These are phyloP conservation scores for Limenitis camilla DNA, from an alignment of 2,888 invertebrate species.

Conservation along the genomic window DNA sequence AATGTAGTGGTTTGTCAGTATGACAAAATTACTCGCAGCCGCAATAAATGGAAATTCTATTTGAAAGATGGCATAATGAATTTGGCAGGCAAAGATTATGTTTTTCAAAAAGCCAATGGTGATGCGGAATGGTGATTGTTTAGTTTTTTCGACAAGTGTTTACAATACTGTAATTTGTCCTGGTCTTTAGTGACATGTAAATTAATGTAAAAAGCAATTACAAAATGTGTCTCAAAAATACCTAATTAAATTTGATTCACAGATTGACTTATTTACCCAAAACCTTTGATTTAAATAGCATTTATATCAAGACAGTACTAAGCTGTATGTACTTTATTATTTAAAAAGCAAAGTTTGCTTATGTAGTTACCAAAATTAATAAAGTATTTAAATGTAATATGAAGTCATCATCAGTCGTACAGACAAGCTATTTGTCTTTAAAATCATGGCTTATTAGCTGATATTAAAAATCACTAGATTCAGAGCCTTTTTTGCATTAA, in stretches of 20 bases:
- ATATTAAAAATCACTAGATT: too few relatives aligned
- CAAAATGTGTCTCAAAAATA: conserved; percentile 33
- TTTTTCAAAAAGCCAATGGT: conserved; percentile 98
- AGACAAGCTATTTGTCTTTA: too few relatives aligned
- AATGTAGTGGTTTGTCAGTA: conserved; percentile 99
- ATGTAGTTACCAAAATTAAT: too few relatives aligned
- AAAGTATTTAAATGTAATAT: too few relatives aligned
- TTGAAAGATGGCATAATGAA: conserved; percentile 99
- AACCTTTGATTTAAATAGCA: neutral
- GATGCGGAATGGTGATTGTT: conserved; percentile 97
- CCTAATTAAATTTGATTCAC: neutral
- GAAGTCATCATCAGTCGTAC: too few relatives aligned
- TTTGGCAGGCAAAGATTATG: conserved; percentile 97
- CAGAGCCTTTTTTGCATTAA: too few relatives aligned
- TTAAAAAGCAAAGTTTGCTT: too few relatives aligned
- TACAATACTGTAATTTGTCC: conserved; percentile 41
- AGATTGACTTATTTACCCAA: conserved; percentile 1
- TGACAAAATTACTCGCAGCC: conserved; percentile 98
- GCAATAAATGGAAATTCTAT: conserved; percentile 99
- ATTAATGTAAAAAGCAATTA: conserved; percentile 38
- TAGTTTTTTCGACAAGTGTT: conserved; percentile 38
- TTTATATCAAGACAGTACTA: too few relatives aligned
- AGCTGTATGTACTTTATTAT: too few relatives aligned
- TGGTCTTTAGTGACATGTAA: conserved; percentile 36
- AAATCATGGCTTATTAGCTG: too few relatives aligned